Conservation (phyloP, 2,113 vertebrate species). For the Crocuta crocuta region DNA sequence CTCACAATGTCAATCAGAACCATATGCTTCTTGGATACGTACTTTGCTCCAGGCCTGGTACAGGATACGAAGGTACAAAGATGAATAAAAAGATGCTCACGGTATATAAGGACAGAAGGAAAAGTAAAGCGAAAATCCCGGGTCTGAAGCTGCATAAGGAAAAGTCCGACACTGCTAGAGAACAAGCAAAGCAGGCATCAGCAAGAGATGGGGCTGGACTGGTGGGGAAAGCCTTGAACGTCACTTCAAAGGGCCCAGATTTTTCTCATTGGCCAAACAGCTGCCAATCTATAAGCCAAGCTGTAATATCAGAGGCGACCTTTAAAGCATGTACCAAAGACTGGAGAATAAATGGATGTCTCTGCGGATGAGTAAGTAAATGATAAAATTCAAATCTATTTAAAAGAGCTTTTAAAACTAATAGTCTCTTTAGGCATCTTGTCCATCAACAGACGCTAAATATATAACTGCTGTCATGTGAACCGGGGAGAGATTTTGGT, state of each 20-base stretch:
- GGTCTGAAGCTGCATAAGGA: not conserved
- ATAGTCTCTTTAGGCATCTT: not conserved
- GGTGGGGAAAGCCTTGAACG: not conserved
- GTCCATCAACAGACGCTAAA: not conserved
- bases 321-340: not conserved
- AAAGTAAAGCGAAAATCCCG: conserved; percentile 36
- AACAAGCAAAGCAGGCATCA: not conserved
- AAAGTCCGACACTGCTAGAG: not conserved
- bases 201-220: not conserved
- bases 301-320: not conserved
- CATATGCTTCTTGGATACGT: not conserved
- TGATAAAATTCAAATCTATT: not conserved
- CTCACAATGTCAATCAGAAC: not conserved
- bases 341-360: not conserved
- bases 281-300: not conserved
- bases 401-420: conserved; percentile 9
- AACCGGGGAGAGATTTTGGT: not conserved
- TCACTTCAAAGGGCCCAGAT: not conserved
- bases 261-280: not conserved
- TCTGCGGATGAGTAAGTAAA: not conserved
- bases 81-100: not conserved
- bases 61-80: not conserved
- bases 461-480: not conserved
- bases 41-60: not conserved
- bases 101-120: not conserved